These are phyloP conservation scores for Anarsia innoxiella DNA, from an alignment of 2,888 invertebrate genomes.

Conservation along the genomic window DNA sequence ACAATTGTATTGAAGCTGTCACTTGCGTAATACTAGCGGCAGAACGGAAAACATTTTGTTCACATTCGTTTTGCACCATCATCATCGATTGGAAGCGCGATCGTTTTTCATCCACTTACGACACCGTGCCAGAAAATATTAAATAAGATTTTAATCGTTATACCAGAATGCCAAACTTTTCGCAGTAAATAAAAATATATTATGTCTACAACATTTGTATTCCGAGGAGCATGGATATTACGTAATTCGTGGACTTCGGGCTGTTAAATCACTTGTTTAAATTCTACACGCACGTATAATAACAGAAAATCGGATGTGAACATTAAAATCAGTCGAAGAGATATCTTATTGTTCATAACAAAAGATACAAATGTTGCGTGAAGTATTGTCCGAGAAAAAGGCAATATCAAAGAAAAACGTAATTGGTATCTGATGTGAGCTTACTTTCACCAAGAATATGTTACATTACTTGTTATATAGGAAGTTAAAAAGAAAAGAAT, in stretches of 20 bases:
- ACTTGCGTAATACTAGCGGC: neutral
- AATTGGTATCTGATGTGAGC: constrained; percentile 39
- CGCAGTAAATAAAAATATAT: too few species aligned
- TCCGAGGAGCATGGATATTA: too few species aligned
- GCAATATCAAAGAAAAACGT: constrained; percentile 34
- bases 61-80: neutral
- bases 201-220: too few species aligned
- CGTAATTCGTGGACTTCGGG: too few species aligned
- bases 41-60: neutral
- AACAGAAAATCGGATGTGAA: constrained; percentile 24
- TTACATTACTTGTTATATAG: constrained; percentile 10
- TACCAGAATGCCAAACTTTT: too few species aligned
- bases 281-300: constrained; percentile 22
- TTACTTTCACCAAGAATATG: constrained; percentile 41
- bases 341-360: constrained; percentile 21
- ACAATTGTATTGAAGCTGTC: neutral
- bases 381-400: constrained; percentile 26
- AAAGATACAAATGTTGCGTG: constrained; percentile 29
- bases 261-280: constrained; percentile 12
- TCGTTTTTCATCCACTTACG: too few species aligned
- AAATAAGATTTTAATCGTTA: too few species aligned
- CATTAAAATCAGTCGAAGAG: constrained; percentile 22
- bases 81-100: neutral
- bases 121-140: too few species aligned
- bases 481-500: constrained; percentile 6